Percentiles rank a stretch among this genome's conserved stretches.
Conservation (phyloP, 2,797 vertebrate species). For the Notamacropus eugenii region DNA sequence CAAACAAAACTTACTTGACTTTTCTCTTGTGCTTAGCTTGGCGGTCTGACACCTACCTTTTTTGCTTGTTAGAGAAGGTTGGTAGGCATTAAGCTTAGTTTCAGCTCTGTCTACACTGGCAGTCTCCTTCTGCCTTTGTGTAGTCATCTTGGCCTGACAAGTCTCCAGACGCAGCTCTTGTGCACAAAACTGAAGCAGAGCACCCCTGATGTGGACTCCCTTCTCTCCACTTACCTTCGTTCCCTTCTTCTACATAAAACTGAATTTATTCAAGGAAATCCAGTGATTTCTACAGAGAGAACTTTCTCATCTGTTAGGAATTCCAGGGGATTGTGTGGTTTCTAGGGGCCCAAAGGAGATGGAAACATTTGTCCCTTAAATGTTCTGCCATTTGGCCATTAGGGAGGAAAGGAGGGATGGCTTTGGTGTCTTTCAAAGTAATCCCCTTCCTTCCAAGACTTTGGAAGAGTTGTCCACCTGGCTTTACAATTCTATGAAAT, state of each 20-base stretch:
- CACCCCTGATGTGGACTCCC: accelerated
- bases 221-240: accelerated
- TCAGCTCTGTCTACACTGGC: neutral
- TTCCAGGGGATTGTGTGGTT: no score
- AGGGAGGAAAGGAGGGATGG: neutral
- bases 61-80: neutral
- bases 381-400: neutral
- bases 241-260: neutral
- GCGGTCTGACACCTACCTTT: neutral
- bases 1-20: conserved; percentile 63
- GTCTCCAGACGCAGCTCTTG: neutral
- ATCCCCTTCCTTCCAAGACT: no score
- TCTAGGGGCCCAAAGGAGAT: neutral
- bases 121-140: neutral
- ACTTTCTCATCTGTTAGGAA: no score
- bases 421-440: neutral
- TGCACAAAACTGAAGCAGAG: neutral
- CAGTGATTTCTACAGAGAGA: neutral
- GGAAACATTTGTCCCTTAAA: neutral
- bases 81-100: neutral
- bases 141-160: neutral
- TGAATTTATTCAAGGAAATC: neutral
- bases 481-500: no score
- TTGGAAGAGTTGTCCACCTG: no score
- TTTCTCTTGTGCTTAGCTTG: conserved; percentile 47